These are phyloP conservation scores for Protonemura montana DNA, from an alignment of 2,888 invertebrate species.

Conservation along the genomic window DNA sequence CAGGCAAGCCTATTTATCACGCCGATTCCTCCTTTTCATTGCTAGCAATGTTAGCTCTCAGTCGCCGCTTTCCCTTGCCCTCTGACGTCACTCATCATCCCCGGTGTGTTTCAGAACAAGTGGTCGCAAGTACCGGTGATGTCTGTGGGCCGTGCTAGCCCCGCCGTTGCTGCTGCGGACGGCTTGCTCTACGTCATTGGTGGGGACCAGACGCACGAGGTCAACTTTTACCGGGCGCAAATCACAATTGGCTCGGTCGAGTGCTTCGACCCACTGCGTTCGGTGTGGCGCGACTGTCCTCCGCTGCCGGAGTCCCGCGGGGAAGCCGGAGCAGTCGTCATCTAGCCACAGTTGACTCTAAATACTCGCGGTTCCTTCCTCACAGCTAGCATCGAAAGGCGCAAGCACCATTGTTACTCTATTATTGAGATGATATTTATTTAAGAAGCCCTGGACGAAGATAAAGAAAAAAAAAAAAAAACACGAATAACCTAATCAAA, in stretches of 20 bases:
- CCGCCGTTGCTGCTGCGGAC: conserved; percentile 85
- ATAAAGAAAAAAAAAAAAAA: too few species aligned
- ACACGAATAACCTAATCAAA: too few species aligned
- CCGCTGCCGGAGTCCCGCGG: conserved; percentile 84
- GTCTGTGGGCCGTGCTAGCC: conserved; percentile 79
- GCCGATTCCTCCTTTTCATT: too few species aligned
- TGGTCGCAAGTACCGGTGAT: conserved; percentile 82
- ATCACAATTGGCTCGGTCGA: conserved; percentile 85
- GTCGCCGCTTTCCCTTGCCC: too few species aligned
- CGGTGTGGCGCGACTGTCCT: conserved; percentile 80
- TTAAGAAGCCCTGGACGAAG: not conserved
- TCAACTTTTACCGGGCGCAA: conserved; percentile 84
- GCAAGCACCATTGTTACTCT: not conserved
- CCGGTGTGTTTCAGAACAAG: conserved; percentile 64
- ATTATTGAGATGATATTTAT: not conserved
- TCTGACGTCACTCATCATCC: too few species aligned
- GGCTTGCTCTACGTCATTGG: conserved; percentile 85
- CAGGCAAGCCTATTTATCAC: too few species aligned
- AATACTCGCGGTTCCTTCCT: not conserved
- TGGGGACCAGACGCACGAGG: conserved; percentile 82
- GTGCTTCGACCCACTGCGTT: conserved; percentile 80
- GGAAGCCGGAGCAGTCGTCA: conserved; percentile 84
- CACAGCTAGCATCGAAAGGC: not conserved
- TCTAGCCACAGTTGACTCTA: not conserved
- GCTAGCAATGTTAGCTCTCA: too few species aligned